These are phyloP conservation scores for Bombus polaris DNA, from an alignment of 1,140 invertebrate species.

Conservation along the genomic window DNA sequence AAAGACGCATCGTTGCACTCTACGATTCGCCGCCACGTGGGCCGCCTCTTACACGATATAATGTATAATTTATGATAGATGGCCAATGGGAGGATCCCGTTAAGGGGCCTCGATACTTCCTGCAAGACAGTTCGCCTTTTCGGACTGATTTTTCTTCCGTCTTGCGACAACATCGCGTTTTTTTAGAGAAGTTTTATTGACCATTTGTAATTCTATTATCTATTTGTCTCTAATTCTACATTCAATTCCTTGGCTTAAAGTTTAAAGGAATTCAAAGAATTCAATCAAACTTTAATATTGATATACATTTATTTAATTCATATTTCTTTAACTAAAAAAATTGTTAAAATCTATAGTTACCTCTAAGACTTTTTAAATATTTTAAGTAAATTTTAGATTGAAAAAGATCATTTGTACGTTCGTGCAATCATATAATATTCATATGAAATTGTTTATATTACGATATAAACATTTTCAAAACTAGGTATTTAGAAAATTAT, in stretches of 20 bases:
- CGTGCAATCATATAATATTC: no score
- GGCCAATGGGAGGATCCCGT: conserved; percentile 69
- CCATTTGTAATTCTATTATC: conserved; percentile 1
- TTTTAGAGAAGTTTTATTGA: conserved; percentile 17
- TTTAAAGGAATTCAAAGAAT: not conserved
- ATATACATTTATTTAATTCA: not conserved
- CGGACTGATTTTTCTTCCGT: conserved; percentile 70
- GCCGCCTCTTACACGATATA: conserved; percentile 68
- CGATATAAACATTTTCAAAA: no score
- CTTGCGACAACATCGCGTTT: conserved; percentile 26
- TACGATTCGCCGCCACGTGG: conserved; percentile 67
- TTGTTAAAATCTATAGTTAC: not conserved
- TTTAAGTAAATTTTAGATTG: not conserved
- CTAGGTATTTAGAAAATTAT: no score
- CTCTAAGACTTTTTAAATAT: not conserved
- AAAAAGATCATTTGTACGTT: not conserved
- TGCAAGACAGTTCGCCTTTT: conserved; percentile 62
- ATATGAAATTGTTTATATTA: no score
- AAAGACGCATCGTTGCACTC: conserved; percentile 63
- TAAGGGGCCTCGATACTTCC: conserved; percentile 70
- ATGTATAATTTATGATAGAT: conserved; percentile 74
- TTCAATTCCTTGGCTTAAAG: not conserved
- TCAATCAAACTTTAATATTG: not conserved
- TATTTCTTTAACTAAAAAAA: not conserved
- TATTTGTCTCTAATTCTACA: not conserved